phyloP scores from a whole-genome alignment of 2,113 vertebrate species.

The Craseonycteris thonglongyai region DNA sequence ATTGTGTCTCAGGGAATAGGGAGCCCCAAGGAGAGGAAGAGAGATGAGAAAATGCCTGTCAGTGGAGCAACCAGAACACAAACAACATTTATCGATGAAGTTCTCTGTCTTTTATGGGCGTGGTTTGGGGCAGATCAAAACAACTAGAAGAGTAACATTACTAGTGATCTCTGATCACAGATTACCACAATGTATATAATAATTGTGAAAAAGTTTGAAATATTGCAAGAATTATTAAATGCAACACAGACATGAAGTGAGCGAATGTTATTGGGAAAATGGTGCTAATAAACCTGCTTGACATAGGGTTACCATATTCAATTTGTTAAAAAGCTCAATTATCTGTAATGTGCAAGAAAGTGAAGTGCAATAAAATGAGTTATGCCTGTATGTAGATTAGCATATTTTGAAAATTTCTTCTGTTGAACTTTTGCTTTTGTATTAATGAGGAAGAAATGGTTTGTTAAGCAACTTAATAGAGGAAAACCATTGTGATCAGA shows the following conservation, averaged over 20 bases:
- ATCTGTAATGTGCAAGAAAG: neutral
- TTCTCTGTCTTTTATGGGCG: neutral
- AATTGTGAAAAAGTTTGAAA: neutral
- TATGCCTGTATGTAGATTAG: neutral
- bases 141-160: neutral
- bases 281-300: neutral
- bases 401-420: conserved; percentile 3
- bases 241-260: neutral
- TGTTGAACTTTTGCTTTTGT: conserved; percentile 31
- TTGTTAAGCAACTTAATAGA: conserved; percentile 57
- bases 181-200: neutral
- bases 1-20: neutral
- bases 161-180: neutral
- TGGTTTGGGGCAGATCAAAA: neutral
- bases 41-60: too few species aligned
- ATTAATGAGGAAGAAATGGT: conserved; percentile 37
- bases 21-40: neutral
- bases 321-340: neutral
- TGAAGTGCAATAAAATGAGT: neutral
- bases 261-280: neutral
- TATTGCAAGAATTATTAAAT: neutral
- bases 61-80: neutral
- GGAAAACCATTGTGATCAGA: conserved; percentile 30
- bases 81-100: neutral
- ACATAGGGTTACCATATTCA: neutral